Conservation (phyloP, 2,888 invertebrate genomes). For the Mayetiola destructor region DNA sequence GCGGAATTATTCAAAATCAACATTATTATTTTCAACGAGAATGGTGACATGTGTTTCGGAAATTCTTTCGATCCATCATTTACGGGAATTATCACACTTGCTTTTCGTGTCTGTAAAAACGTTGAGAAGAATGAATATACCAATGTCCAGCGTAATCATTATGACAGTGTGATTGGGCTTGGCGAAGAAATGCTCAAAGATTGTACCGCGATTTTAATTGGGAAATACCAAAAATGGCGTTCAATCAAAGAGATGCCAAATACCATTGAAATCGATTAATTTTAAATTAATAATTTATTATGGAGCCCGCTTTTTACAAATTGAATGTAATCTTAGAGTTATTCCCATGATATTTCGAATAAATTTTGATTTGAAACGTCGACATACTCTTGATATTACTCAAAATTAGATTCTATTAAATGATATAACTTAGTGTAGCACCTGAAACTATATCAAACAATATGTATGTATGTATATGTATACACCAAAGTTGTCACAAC, state of each 20-base stretch:
- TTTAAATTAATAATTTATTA: too few relatives aligned
- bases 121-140: background rate
- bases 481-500: too few relatives aligned
- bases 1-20: background rate
- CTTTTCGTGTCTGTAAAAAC: background rate
- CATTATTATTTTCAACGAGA: background rate
- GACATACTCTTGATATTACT: too few relatives aligned
- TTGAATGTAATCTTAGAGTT: too few relatives aligned
- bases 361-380: too few relatives aligned
- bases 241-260: background rate
- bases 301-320: too few relatives aligned
- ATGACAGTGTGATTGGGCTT: background rate
- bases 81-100: background rate
- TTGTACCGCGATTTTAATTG: background rate
- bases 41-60: background rate
- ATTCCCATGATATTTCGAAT: too few relatives aligned
- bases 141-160: background rate
- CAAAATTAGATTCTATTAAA: too few relatives aligned
- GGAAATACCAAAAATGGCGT: background rate
- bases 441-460: too few relatives aligned
- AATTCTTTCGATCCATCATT: background rate
- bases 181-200: background rate
- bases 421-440: too few relatives aligned
- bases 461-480: too few relatives aligned
- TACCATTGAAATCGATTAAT: too few relatives aligned